Conservation (phyloP, 2,888 invertebrate species). For the Agrochola macilenta region DNA sequence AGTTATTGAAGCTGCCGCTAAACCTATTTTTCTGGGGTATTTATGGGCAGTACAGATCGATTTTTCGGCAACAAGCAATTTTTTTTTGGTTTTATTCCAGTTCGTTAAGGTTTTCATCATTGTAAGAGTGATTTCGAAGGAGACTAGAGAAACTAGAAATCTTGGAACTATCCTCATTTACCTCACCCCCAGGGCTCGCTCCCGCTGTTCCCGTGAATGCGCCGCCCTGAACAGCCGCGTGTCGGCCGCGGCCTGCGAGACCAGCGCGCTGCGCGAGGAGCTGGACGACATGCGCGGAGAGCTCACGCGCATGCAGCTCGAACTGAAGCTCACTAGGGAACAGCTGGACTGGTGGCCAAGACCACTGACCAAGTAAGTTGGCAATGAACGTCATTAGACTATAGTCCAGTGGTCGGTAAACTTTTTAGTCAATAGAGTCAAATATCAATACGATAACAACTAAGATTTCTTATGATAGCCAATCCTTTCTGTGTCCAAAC, state of each 20-base stretch:
- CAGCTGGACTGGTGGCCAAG: conserved; percentile 84
- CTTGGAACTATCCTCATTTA: not conserved
- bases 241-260: conserved; percentile 59
- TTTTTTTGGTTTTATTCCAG: not conserved
- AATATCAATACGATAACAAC: too few relatives aligned
- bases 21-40: not conserved
- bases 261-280: conserved; percentile 54
- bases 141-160: not conserved
- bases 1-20: not conserved
- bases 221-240: conserved; percentile 64
- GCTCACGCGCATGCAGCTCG: conserved; percentile 65
- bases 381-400: not conserved
- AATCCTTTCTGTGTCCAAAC: too few relatives aligned
- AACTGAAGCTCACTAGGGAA: conserved; percentile 72
- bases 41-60: not conserved
- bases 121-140: not conserved
- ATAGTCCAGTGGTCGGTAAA: not conserved
- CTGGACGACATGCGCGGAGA: conserved; percentile 69
- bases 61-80: not conserved
- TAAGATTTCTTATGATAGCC: too few relatives aligned
- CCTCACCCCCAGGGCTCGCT: conserved; percentile 62
- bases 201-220: conserved; percentile 59
- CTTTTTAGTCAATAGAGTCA: too few relatives aligned
- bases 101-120: not conserved
- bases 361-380: conserved; percentile 79